phyloP scores from a whole-genome alignment of 1,140 invertebrate species.

The Theocolax elegans region DNA sequence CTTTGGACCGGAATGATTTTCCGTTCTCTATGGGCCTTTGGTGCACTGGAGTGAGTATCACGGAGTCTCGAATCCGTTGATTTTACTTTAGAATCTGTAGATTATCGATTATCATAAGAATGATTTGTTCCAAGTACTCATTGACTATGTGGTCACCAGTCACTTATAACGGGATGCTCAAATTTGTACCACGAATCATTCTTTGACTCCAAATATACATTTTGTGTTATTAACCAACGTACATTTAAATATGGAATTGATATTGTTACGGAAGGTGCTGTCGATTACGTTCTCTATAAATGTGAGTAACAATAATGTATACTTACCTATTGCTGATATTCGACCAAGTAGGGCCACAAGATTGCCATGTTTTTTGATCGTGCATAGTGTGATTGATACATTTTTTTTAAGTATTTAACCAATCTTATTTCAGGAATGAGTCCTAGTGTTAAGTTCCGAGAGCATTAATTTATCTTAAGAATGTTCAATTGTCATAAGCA shows the following conservation, averaged over 20 bases:
- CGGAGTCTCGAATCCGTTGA: not conserved
- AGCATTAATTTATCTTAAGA: too few relatives aligned
- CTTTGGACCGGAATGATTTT: constrained; percentile 2
- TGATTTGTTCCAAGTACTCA: not conserved
- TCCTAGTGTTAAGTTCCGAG: not conserved
- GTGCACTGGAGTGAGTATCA: constrained; percentile 30
- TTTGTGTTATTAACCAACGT: constrained; percentile 8
- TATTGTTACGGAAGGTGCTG: constrained; percentile 21
- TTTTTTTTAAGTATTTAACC: not conserved
- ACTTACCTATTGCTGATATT: constrained; percentile 7
- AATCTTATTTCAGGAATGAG: not conserved
- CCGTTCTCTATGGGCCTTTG: constrained; percentile 15
- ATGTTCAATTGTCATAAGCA: too few relatives aligned
- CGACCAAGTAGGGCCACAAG: not conserved
- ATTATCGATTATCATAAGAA: constrained; percentile 6
- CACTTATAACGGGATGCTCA: not conserved
- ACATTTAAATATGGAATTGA: not conserved
- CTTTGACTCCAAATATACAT: not conserved
- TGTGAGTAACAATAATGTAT: constrained; percentile 27
- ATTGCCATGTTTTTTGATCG: not conserved
- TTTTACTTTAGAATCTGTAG: constrained; percentile 1
- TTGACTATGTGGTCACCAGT: not conserved
- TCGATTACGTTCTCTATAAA: constrained; percentile 28
- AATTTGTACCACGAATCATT: constrained; percentile 3
- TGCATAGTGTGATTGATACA: not conserved